Base-by-base conservation (phyloP, 2,113 vertebrate species). In the Albula goreensis region DNA sequence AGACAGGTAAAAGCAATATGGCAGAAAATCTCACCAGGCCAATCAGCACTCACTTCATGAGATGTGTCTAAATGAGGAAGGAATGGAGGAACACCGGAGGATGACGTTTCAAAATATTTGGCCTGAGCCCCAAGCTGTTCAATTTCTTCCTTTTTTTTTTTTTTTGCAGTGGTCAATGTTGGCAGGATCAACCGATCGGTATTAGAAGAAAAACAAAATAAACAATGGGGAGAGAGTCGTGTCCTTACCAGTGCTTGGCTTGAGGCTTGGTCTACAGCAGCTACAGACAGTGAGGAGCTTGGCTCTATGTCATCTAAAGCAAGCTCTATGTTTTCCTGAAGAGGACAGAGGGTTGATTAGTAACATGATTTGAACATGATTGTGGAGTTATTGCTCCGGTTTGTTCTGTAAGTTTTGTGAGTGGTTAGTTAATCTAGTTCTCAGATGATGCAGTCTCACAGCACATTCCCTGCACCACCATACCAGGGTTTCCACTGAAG, bases 291-390 rank as follows among this genome's bases (percentile, higher is more conserved):
- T 60, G 95, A 96, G 66, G 90, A 92, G 90, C 90, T 91, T 13
- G 96, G 95, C 92, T 99, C 98, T 90, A 97, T 92, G 89, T 99
- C 98, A 87, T 99, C 95, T 96, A 99, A 97, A 52, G 95, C 93
- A 89, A 99, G 94, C 89, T 98, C 98, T 90, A 99, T 97, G 93
- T 98, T 98, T 93, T 99, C 98, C 98, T 99, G 94, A 89, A 89
- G 90, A 91, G 80, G 89, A 96, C 88, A 96, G 93, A 96, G 90
- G 89, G 31, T 49, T 12, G 50, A 89, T 97, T 93, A 96, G 93
- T 83, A 81, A 66, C 57, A 88, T 85, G 19, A 85, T 83, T 89
- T 66, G 79, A 49, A 85, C 5, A 84, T 48, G 80, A 82, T 52
- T 83, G 22, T 74, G 63, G 78, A 81, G 78, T 85, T 86, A 80